Conservation (phyloP, 2,113 vertebrate species). For the Cepphus grylle region DNA sequence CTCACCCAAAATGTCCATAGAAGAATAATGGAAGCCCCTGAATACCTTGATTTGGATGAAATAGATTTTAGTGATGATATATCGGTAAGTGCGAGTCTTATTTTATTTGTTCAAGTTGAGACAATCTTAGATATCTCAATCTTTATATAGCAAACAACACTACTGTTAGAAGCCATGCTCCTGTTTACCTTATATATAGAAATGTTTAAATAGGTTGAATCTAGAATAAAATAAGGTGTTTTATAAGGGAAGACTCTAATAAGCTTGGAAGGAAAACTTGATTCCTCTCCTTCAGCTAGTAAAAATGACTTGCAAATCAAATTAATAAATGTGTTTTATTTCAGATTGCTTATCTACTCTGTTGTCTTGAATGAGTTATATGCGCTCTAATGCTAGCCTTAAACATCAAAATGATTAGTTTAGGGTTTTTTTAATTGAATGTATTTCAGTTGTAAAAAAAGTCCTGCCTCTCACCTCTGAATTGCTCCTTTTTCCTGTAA, state of each 20-base stretch:
- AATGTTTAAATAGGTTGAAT: not conserved
- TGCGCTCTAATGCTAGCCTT: not conserved
- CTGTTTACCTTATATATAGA: not conserved
- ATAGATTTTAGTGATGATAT: constrained; percentile 98
- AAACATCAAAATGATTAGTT: not conserved
- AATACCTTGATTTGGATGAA: constrained; percentile 98
- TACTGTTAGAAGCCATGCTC: not conserved
- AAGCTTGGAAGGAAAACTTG: not conserved
- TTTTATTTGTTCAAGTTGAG: not conserved
- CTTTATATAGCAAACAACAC: not conserved
- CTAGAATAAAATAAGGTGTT: not conserved
- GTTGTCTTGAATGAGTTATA: not conserved
- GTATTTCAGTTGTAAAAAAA: not conserved
- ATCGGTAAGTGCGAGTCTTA: constrained; percentile 80
- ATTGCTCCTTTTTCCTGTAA: not conserved
- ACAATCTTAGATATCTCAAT: not conserved
- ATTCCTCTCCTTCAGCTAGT: not conserved
- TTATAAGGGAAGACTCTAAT: not conserved
- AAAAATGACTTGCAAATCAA: not conserved
- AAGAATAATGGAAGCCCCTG: constrained; percentile 96
- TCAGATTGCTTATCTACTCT: not conserved
- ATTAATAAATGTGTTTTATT: not conserved
- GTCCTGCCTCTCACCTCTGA: not conserved
- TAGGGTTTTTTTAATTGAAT: not conserved
- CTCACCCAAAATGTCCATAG: constrained; percentile 84